These are phyloP conservation scores for Pandemis heparana DNA, from an alignment of 2,888 invertebrate genomes.

Conservation along the genomic window DNA sequence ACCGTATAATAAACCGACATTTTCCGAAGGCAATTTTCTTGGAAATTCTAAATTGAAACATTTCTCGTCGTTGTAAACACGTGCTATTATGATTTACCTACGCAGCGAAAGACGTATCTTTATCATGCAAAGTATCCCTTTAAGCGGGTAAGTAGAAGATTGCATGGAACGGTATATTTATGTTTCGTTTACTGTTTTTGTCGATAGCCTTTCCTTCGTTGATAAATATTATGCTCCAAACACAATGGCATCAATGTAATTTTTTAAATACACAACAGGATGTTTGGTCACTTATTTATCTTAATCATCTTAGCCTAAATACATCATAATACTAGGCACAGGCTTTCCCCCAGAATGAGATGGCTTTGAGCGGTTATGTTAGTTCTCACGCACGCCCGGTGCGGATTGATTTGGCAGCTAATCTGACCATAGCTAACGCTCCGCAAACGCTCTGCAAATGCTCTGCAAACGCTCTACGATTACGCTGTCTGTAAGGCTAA, in stretches of 20 bases:
- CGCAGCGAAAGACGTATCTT: constrained; percentile 13
- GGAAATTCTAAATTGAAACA: constrained; percentile 29
- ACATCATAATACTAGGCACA: no score
- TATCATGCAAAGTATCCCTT: constrained; percentile 6
- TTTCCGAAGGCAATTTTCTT: constrained; percentile 21
- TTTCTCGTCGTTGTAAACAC: constrained; percentile 17
- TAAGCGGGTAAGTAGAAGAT: neutral
- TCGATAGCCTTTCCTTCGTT: neutral
- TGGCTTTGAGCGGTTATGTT: no score
- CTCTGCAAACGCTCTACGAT: no score
- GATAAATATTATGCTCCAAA: neutral
- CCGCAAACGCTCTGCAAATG: no score
- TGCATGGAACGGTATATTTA: neutral
- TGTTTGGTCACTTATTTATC: no score
- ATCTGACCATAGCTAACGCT: no score
- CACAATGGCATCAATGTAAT: neutral
- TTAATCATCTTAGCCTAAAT: no score
- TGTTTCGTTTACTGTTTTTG: neutral
- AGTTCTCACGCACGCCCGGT: no score
- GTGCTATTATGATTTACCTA: constrained; percentile 20
- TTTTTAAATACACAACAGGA: no score
- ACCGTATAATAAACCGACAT: constrained; percentile 15
- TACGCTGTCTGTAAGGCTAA: no score
- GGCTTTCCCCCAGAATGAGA: no score
- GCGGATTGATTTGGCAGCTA: no score